A percentile compares a stretch with the other conserved stretches of the same genome.
These are phyloP conservation scores for Cygnus olor DNA, from an alignment of 2,797 vertebrate species.

Conservation along the genomic window DNA sequence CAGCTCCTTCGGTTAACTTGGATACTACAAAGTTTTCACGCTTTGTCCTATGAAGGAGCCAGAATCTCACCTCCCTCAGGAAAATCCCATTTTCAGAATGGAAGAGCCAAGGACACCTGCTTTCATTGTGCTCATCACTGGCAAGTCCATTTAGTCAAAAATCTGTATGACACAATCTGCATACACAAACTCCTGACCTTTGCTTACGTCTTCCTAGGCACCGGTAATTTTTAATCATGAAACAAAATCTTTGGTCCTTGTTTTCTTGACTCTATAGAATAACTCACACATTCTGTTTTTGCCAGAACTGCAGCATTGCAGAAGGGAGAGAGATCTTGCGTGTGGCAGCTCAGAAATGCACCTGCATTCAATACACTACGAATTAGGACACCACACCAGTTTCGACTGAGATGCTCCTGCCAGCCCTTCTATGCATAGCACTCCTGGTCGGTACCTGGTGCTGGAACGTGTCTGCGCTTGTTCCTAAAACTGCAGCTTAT, in stretches of 20 bases:
- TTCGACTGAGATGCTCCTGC: background rate
- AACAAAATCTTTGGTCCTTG: background rate
- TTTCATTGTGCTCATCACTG: background rate
- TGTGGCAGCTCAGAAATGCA: background rate
- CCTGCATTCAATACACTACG: background rate
- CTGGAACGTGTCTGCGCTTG: slow-evolving; percentile 16
- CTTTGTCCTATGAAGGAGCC: background rate
- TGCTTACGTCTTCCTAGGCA: background rate
- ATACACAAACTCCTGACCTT: background rate
- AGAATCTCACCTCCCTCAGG: background rate
- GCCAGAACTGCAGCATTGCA: rapidly evolving
- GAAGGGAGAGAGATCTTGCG: background rate
- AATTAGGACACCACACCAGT: background rate
- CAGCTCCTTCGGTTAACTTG: background rate
- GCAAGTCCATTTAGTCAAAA: background rate
- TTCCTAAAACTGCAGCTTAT: background rate
- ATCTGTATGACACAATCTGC: background rate
- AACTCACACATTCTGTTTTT: background rate
- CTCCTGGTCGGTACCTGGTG: background rate
- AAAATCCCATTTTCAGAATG: background rate
- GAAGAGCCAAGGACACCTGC: background rate
- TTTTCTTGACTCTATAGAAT: background rate
- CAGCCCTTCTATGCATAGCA: background rate
- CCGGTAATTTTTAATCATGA: background rate
- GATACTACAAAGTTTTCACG: background rate